Evolutionary conservation across 2,888 invertebrate species (phyloP).

Genomic region (Lutraria lutraria): DNA sequence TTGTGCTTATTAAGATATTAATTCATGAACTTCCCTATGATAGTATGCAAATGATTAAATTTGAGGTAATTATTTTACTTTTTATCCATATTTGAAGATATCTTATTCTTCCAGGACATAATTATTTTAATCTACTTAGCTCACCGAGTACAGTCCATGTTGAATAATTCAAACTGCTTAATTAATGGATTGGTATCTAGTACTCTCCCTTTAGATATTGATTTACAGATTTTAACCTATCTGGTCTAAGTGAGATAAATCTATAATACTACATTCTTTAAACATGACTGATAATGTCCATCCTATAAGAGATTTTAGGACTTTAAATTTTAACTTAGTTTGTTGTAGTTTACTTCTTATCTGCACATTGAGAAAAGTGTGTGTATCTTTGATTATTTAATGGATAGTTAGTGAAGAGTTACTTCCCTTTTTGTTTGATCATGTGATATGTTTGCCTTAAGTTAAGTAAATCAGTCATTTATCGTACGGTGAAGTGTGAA

Average conservation of each 20-base stretch:
- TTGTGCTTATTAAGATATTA: too few species aligned
- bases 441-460: slow-evolving; percentile 58
- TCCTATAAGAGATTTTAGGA: not conserved
- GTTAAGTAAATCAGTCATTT: slow-evolving; percentile 29
- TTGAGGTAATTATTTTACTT: too few species aligned
- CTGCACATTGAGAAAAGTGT: not conserved
- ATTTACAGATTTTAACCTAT: not conserved
- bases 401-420: slow-evolving; percentile 37
- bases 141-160: not conserved
- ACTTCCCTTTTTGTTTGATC: slow-evolving; percentile 68
- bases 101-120: too few species aligned
- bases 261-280: not conserved
- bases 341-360: not conserved
- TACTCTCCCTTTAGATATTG: not conserved
- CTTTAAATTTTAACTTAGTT: not conserved
- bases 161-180: not conserved
- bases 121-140: too few species aligned
- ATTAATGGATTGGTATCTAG: not conserved
- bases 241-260: not conserved
- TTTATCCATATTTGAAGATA: too few species aligned
- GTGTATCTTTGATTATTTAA: not conserved
- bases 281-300: not conserved
- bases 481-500: slow-evolving; percentile 39
- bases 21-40: too few species aligned
- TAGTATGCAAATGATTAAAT: too few species aligned